Evolutionary conservation across 2,888 invertebrate genomes (phyloP).

Genomic region (Thereva nobilitata): DNA sequence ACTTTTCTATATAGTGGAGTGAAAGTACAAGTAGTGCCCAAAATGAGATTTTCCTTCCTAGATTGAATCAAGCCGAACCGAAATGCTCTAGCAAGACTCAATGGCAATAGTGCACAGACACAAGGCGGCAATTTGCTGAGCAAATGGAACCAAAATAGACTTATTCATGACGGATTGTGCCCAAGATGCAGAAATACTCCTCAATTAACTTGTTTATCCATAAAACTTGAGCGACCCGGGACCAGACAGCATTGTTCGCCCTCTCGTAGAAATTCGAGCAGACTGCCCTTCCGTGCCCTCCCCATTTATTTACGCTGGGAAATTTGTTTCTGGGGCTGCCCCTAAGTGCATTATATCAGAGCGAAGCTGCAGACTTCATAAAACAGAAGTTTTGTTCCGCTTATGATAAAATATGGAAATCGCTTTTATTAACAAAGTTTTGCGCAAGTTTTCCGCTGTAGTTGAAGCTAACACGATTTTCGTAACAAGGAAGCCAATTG

Average conservation of each 20-base stretch:
- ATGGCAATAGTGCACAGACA: too few species aligned
- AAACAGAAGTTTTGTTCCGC: constrained; percentile 25
- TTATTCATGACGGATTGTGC: constrained; percentile 16
- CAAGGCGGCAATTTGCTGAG: too few species aligned
- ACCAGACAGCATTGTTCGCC: neutral
- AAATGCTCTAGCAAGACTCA: too few species aligned
- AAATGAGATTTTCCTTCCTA: too few species aligned
- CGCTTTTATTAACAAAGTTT: constrained; percentile 33
- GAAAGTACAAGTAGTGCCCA: too few species aligned
- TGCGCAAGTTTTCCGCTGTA: constrained; percentile 31
- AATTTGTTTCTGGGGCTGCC: neutral
- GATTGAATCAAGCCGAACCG: too few species aligned
- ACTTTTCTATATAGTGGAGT: too few species aligned
- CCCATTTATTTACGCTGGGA: neutral
- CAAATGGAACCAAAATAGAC: constrained; percentile 14
- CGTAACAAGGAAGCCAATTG: neutral
- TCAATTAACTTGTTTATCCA: constrained; percentile 16
- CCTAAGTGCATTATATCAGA: constrained; percentile 15
- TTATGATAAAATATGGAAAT: constrained; percentile 33
- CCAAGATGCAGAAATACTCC: constrained; percentile 15
- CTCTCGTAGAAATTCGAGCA: neutral
- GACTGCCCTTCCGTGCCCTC: too few species aligned
- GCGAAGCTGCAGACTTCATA: constrained; percentile 18
- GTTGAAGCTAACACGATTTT: constrained; percentile 13
- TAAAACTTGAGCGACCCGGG: constrained; percentile 4